phyloP scores from a whole-genome alignment of 2,888 invertebrate species.

The Prosopocoilus inquinatus region DNA sequence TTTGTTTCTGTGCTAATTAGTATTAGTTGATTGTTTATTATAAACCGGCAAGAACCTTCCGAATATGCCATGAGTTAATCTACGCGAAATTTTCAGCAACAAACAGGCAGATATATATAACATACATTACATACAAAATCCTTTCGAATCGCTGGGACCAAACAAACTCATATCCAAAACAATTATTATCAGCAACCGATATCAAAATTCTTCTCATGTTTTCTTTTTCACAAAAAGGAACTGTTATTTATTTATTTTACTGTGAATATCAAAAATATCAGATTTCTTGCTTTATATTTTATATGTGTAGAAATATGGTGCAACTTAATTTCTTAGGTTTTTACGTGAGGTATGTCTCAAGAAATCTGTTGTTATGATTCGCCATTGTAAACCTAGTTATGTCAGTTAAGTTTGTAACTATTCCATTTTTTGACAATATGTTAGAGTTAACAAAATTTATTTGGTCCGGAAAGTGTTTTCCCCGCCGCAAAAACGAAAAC shows the following conservation, averaged over 20 bases:
- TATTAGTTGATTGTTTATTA: neutral
- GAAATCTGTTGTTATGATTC: conserved; percentile 22
- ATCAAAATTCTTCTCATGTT: conserved; percentile 21
- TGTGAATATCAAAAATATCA: conserved; percentile 17
- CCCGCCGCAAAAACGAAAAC: neutral
- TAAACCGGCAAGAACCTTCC: conserved; percentile 28
- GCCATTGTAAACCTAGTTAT: conserved; percentile 21
- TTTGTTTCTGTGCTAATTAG: conserved; percentile 1
- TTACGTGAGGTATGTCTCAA: conserved; percentile 13
- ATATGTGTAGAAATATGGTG: conserved; percentile 15
- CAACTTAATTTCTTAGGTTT: conserved; percentile 17
- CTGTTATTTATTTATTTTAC: conserved; percentile 21
- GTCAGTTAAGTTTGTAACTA: conserved; percentile 32
- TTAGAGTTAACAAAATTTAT: conserved; percentile 40
- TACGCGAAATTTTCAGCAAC: conserved; percentile 11
- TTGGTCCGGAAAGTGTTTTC: conserved; percentile 27
- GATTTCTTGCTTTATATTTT: conserved; percentile 20
- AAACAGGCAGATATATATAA: conserved; percentile 28
- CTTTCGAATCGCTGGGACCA: conserved; percentile 47
- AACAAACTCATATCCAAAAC: conserved; percentile 50
- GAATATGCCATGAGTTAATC: conserved; percentile 45
- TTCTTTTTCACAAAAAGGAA: conserved; percentile 18
- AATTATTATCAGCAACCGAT: conserved; percentile 25
- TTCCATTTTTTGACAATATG: conserved; percentile 54
- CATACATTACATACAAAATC: conserved; percentile 32